phyloP scores from a whole-genome alignment of 2,888 invertebrate genomes.

The Sclerodermus sp. region DNA sequence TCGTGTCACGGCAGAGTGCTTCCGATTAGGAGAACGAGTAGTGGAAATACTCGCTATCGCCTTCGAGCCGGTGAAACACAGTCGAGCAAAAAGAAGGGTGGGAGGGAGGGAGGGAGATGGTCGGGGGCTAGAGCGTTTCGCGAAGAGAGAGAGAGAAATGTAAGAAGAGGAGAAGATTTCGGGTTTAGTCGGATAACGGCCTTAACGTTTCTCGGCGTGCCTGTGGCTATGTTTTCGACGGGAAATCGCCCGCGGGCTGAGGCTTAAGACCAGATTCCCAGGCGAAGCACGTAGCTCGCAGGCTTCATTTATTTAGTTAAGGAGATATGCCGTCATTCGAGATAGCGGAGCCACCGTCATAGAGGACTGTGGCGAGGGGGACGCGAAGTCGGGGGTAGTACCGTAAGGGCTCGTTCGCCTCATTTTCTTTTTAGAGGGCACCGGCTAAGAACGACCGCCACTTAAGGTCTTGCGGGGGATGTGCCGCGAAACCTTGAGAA shows the following conservation, averaged over 20 bases:
- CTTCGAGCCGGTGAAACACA: too few relatives aligned
- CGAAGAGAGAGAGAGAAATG: too few relatives aligned
- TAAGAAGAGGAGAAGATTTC: background rate
- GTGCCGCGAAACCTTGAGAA: too few relatives aligned
- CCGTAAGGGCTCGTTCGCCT: constrained; percentile 1
- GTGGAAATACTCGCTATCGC: too few relatives aligned
- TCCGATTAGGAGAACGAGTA: too few relatives aligned
- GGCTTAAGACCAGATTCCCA: constrained; percentile 23
- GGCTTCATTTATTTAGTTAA: constrained; percentile 37
- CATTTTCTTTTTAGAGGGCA: constrained; percentile 14
- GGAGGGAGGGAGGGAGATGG: too few relatives aligned
- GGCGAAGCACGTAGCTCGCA: constrained; percentile 27
- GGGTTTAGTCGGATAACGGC: constrained; percentile 2
- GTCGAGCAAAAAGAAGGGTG: too few relatives aligned
- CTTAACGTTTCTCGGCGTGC: constrained; percentile 13
- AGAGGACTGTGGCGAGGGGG: constrained; percentile 1
- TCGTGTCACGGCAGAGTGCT: too few relatives aligned
- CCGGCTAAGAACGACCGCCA: constrained; percentile 9
- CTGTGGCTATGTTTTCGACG: constrained; percentile 11
- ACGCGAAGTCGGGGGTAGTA: constrained; percentile 1
- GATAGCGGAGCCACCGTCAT: background rate
- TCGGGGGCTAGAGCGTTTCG: too few relatives aligned
- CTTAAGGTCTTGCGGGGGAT: too few relatives aligned
- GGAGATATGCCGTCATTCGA: constrained; percentile 26
- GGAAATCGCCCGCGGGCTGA: constrained; percentile 7